A percentile compares a stretch with the other conserved stretches of the same genome.
Conservation (phyloP, 2,888 invertebrate species). For the Sceliomorpha sp. region DNA sequence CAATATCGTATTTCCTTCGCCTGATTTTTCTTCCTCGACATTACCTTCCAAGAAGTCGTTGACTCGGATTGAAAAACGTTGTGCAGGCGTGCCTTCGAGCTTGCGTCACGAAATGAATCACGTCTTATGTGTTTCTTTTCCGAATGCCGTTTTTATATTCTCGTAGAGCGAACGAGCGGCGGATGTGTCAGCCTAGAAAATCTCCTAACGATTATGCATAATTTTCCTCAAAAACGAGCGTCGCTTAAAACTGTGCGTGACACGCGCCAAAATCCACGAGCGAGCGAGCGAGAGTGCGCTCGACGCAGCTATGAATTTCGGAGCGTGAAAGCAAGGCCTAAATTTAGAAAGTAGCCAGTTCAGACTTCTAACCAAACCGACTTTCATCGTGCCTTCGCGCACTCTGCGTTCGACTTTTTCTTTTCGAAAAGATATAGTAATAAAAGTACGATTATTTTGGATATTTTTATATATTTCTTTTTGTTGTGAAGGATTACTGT, state of each 20-base stretch:
- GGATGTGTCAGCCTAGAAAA: constrained; percentile 18
- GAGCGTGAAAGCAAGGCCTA: constrained; percentile 71
- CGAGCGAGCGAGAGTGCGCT: too few species aligned
- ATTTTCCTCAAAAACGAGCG: too few species aligned
- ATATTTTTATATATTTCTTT: too few species aligned
- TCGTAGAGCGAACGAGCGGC: constrained; percentile 10
- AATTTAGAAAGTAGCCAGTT: constrained; percentile 73
- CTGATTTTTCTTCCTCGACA: constrained; percentile 60
- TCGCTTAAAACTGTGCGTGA: too few species aligned
- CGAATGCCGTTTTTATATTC: constrained; percentile 45
- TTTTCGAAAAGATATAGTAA: not conserved
- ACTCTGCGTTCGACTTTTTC: constrained; percentile 14
- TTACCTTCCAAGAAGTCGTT: constrained; percentile 64
- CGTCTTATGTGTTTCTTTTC: constrained; percentile 58
- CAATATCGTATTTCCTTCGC: constrained; percentile 37
- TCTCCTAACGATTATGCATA: too few species aligned
- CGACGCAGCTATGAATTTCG: constrained; percentile 50
- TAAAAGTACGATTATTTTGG: too few species aligned
- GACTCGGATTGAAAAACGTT: constrained; percentile 65
- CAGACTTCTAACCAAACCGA: constrained; percentile 61
- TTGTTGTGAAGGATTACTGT: too few species aligned
- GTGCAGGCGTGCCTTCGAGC: constrained; percentile 66
- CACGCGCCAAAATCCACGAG: too few species aligned
- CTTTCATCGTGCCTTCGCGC: constrained; percentile 58
- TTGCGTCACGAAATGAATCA: constrained; percentile 72